Percentiles rank a stretch among this genome's conserved stretches.
phyloP scores from a whole-genome alignment of 2,113 vertebrate species.

The Nothobranchius kuhntae region DNA sequence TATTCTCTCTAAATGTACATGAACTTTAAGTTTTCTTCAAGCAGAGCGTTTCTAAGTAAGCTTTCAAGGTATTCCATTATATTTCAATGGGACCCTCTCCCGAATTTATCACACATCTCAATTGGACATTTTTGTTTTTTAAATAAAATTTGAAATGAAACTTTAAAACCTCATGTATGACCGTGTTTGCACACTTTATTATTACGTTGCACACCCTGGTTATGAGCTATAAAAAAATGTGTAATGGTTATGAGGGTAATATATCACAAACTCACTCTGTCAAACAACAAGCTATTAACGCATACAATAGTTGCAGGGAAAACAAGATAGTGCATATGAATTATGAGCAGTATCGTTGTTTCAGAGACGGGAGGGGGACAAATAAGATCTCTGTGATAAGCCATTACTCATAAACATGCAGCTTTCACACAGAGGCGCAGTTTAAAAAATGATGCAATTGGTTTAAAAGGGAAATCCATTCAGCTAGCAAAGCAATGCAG shows the following conservation, averaged over 20 bases:
- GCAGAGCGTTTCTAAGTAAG: not conserved
- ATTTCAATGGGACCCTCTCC: not conserved
- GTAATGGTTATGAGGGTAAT: conserved; percentile 38
- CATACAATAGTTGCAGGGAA: conserved; percentile 48
- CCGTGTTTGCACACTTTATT: not conserved
- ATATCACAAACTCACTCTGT: conserved; percentile 46
- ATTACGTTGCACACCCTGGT: not conserved
- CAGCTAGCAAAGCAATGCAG: conserved; percentile 56
- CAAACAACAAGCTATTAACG: conserved; percentile 50
- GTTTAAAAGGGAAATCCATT: conserved; percentile 62
- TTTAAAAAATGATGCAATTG: conserved; percentile 6
- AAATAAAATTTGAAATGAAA: conserved; percentile 7
- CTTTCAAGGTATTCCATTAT: not conserved
- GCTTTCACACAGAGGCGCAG: conserved; percentile 16
- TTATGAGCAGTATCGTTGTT: conserved; percentile 11
- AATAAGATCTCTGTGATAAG: conserved; percentile 43
- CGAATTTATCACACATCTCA: not conserved
- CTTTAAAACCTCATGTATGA: conserved; percentile 5
- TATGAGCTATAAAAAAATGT: conserved; percentile 24
- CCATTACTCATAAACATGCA: conserved; percentile 37
- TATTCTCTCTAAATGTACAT: not conserved
- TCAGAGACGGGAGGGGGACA: conserved; percentile 31
- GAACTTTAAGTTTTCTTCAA: not conserved
- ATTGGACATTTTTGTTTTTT: conserved; percentile 1
- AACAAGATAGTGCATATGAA: conserved; percentile 21